Percentiles rank a stretch among this genome's conserved stretches.
phyloP scores from a whole-genome alignment of 1,140 invertebrate genomes.

The Bombus balteatus region DNA sequence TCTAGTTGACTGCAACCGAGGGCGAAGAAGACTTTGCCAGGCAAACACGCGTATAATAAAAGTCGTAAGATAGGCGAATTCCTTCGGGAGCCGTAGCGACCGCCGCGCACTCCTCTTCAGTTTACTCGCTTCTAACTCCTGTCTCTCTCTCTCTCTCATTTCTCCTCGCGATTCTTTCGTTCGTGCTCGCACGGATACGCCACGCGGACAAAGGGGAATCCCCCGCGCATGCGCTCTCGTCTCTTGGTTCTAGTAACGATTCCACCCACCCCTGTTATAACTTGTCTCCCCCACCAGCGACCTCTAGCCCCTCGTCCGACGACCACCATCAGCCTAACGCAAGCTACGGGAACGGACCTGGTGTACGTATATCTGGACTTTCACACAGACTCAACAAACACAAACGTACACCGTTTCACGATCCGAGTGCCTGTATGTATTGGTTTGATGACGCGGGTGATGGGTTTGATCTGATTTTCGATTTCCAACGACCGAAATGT shows the following conservation, averaged over 20 bases:
- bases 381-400: neutral
- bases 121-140: neutral
- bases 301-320: conserved; percentile 30
- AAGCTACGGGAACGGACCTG: conserved; percentile 39
- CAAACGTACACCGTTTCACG: neutral
- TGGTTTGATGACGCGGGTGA: conserved; percentile 1
- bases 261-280: conserved; percentile 70
- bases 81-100: conserved; percentile 65
- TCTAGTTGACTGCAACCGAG: conserved; percentile 29
- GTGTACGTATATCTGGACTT: neutral
- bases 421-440: neutral
- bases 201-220: conserved; percentile 75
- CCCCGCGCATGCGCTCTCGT: conserved; percentile 76
- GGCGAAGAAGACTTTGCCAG: conserved; percentile 43
- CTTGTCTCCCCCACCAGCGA: conserved; percentile 70
- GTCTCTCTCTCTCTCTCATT: neutral
- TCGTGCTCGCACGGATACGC: conserved; percentile 39
- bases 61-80: conserved; percentile 76
- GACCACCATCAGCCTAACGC: conserved; percentile 38
- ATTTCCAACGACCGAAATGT: conserved; percentile 9
- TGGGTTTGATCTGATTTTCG: conserved; percentile 39
- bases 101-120: conserved; percentile 2
- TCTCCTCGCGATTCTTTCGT: neutral
- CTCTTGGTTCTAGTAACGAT: conserved; percentile 79
- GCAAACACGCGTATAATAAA: conserved; percentile 74